phyloP scores from a whole-genome alignment of 2,888 invertebrate genomes.

The Dolomedes plantarius region DNA sequence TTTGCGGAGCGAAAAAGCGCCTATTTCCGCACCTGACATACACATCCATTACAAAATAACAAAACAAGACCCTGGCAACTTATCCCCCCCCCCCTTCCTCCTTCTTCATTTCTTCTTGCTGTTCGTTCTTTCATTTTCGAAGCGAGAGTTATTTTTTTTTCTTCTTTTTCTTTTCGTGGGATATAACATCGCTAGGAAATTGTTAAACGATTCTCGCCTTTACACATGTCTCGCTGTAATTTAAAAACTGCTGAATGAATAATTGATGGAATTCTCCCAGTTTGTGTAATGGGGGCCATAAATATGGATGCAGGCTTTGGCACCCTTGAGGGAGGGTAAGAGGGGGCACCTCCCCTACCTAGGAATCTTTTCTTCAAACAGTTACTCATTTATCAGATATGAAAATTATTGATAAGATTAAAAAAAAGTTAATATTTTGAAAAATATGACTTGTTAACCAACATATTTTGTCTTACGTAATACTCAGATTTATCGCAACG shows the following conservation, averaged over 20 bases:
- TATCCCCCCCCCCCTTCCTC: not conserved
- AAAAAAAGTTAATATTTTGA: too few species aligned
- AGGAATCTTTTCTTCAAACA: too few species aligned
- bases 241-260: not conserved
- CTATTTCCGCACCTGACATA: conserved; percentile 60
- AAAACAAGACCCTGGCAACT: not conserved
- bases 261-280: not conserved
- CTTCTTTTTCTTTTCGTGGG: not conserved
- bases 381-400: too few species aligned
- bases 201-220: not conserved
- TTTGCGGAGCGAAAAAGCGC: conserved; percentile 51
- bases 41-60: conserved; percentile 37
- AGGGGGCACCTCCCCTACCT: too few species aligned
- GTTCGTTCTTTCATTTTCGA: not conserved
- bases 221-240: not conserved
- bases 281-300: not conserved
- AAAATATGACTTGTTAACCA: too few species aligned
- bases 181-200: not conserved
- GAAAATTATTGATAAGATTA: too few species aligned
- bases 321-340: too few species aligned
- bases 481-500: too few species aligned
- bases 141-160: not conserved
- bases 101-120: not conserved
- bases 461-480: too few species aligned
- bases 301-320: conserved; percentile 9